Evolutionary conservation across 2,888 invertebrate genomes (phyloP).

Genomic region (Panopea generosa): DNA sequence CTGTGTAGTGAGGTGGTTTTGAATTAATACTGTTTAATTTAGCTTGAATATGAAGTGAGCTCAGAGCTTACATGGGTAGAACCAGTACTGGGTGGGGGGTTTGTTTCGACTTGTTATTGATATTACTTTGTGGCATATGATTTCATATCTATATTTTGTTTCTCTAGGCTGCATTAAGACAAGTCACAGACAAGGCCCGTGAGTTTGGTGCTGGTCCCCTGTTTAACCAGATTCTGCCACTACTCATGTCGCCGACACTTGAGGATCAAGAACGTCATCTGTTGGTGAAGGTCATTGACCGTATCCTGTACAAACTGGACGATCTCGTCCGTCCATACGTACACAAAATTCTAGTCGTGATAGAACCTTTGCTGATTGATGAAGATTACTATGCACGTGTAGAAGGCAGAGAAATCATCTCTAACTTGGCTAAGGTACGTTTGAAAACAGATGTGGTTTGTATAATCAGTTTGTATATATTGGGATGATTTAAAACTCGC

Average conservation of each 20-base stretch:
- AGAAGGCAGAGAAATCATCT: slow-evolving; percentile 99
- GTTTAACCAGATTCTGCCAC: slow-evolving; percentile 99
- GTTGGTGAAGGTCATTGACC: slow-evolving; percentile 99
- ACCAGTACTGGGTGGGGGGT: too few species aligned
- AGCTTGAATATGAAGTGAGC: too few species aligned
- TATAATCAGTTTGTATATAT: too few species aligned
- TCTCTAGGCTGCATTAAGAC: slow-evolving; percentile 91
- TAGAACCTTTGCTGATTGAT: slow-evolving; percentile 98
- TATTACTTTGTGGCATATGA: too few species aligned
- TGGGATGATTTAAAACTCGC: too few species aligned
- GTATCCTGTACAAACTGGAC: slow-evolving; percentile 98
- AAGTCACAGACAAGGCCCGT: slow-evolving; percentile 99
- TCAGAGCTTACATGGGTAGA: too few species aligned
- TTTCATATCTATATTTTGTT: too few species aligned
- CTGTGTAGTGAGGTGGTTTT: too few species aligned
- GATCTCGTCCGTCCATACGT: slow-evolving; percentile 99
- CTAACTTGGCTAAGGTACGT: slow-evolving; percentile 95
- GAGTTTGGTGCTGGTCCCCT: slow-evolving; percentile 99
- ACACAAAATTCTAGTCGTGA: slow-evolving; percentile 99
- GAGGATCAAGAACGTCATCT: slow-evolving; percentile 99
- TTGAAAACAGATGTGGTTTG: too few species aligned
- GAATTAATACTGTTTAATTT: too few species aligned
- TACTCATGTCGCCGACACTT: slow-evolving; percentile 99
- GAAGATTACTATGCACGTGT: slow-evolving; percentile 99
- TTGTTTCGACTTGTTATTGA: too few species aligned